These are phyloP conservation scores for Lepus americanus DNA, from an alignment of 2,113 vertebrate species.

Conservation along the genomic window DNA sequence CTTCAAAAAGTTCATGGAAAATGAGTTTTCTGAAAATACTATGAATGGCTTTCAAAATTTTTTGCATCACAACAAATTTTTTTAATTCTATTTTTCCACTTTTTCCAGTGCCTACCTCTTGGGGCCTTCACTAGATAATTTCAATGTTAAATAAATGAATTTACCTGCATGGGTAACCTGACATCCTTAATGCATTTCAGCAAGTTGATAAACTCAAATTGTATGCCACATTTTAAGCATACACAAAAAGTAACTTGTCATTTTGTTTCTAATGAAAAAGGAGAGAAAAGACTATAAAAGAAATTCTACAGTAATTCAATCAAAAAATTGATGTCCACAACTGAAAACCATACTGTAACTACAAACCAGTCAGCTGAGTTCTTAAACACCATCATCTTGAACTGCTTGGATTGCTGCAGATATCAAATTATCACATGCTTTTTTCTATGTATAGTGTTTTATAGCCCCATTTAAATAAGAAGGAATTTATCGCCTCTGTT, in stretches of 20 bases:
- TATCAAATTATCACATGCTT: constrained; percentile 51
- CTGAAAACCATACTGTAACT: not conserved
- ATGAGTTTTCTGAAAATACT: too few species aligned
- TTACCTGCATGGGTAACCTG: not conserved
- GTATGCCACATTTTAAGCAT: constrained; percentile 44
- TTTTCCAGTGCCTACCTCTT: too few species aligned
- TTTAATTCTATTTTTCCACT: too few species aligned
- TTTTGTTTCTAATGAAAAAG: constrained; percentile 58
- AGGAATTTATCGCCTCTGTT: constrained; percentile 49
- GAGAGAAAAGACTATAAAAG: constrained; percentile 53
- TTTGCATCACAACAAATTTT: too few species aligned
- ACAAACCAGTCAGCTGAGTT: constrained; percentile 60
- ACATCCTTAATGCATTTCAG: constrained; percentile 36
- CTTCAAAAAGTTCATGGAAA: too few species aligned
- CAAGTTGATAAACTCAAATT: constrained; percentile 46
- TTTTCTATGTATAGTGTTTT: not conserved
- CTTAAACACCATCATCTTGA: constrained; percentile 64
- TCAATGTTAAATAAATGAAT: constrained; percentile 9
- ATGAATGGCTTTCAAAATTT: too few species aligned
- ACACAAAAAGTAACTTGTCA: constrained; percentile 35
- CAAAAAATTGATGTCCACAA: constrained; percentile 57
- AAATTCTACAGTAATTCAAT: constrained; percentile 69
- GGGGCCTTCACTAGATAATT: not conserved
- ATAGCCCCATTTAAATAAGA: constrained; percentile 36
- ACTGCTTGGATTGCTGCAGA: not conserved